Evolutionary conservation across 2,797 vertebrate species (phyloP), one percentile per base, ranked within the genome.

Genomic region (Cuniculus paca): DNA sequence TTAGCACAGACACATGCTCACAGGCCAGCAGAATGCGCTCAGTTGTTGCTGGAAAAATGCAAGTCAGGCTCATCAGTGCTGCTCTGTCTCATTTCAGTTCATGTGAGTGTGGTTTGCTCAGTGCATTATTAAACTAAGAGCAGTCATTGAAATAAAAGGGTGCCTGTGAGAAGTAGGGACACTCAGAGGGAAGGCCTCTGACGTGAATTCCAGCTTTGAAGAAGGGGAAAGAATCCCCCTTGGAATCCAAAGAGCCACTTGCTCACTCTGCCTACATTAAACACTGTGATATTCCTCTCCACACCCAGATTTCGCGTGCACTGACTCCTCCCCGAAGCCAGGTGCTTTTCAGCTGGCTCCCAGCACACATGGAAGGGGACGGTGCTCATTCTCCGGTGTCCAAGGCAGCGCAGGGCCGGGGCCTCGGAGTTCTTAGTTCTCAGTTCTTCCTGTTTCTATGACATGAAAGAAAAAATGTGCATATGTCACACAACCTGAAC

Each of bases 271-370:
- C 22, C 58, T 36, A 56, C 19, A 28, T 56, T 12, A 48, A 60
- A 63, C 5, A 39, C 22, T 20, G 16, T 20, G 20, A 60, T 26
- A 24, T 14, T 31, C n/a, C 26, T 39, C 6, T 60, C 16, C 24
- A 1, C 3, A 14, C 3, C 16, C n/a, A 42, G 58, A 56, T 20
- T 12, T 4, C 31, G 5, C 14, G 28, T 11, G 20, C 20, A 34
- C 16, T 13, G 8, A 31, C 45, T 45, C 4, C 3, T n/a, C 39
- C 6, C 3, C 7, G 3, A 60, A 31, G 28, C 58, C 4, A 6
- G 0, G 24, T 5, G 2, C 22, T 1, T 34, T 4, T 6, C 26
- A 0, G 3, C 3, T 24, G 6, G 34, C 31, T 11, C 39, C 26
- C 31, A 78, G 19, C 45, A 83, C 31, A 36, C 22, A n/a, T 0